Evolutionary conservation across 2,888 invertebrate genomes (phyloP).

Genomic region (Acrobasis suavella): DNA sequence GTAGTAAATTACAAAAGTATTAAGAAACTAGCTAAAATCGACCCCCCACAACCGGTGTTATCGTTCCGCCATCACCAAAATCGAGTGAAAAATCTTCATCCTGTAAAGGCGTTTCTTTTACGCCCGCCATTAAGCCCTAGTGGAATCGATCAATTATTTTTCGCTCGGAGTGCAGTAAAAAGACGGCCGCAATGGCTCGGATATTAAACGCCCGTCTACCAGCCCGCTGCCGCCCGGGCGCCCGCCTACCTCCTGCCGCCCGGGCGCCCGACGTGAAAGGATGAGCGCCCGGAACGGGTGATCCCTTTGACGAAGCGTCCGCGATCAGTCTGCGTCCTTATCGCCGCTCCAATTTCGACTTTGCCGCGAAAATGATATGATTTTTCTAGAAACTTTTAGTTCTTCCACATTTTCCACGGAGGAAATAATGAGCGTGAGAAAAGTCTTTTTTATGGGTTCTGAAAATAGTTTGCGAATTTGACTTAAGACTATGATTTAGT

Average conservation of each 20-base stretch:
- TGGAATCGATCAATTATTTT: conserved; percentile 79
- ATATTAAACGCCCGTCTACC: conserved; percentile 64
- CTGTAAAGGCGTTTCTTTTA: conserved; percentile 43
- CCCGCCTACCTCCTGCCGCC: conserved; percentile 32
- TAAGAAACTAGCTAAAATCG: not conserved
- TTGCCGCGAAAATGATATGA: conserved; percentile 44
- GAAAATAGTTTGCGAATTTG: not conserved
- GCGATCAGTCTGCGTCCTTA: conserved; percentile 68
- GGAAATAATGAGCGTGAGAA: conserved; percentile 11
- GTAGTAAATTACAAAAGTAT: too few species aligned
- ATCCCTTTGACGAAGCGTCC: conserved; percentile 68
- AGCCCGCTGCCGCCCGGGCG: conserved; percentile 22
- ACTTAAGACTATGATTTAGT: not conserved
- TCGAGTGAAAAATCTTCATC: conserved; percentile 13
- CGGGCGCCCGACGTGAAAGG: conserved; percentile 45
- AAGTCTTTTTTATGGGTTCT: not conserved
- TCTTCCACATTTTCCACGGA: conserved; percentile 16
- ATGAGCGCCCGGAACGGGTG: conserved; percentile 52
- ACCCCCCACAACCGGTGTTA: not conserved
- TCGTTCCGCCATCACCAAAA: conserved; percentile 3
- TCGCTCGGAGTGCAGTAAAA: conserved; percentile 66
- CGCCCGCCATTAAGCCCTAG: conserved; percentile 62
- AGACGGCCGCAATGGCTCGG: conserved; percentile 65
- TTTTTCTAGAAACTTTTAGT: conserved; percentile 25
- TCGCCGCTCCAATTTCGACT: conserved; percentile 56